Conservation (phyloP, 2,888 invertebrate species). For the Dorcus hopei region DNA sequence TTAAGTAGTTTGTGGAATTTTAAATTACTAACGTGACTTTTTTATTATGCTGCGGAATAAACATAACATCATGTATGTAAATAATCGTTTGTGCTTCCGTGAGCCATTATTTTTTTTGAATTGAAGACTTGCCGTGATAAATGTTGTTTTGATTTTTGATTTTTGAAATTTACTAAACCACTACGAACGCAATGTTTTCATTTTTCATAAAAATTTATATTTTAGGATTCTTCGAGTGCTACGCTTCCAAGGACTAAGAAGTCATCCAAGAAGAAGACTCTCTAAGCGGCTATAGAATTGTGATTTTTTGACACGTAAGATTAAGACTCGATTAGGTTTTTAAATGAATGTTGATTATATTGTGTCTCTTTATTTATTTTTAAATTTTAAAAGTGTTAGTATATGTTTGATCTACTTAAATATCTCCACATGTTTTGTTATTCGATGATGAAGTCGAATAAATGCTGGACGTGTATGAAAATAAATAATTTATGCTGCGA, state of each 20-base stretch:
- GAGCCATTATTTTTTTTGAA: too few species aligned
- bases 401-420: not conserved
- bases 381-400: conserved; percentile 17
- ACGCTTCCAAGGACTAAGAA: conserved; percentile 74
- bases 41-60: too few species aligned
- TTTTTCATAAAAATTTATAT: conserved; percentile 13
- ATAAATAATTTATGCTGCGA: too few species aligned
- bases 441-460: too few species aligned
- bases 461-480: too few species aligned
- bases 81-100: too few species aligned
- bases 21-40: not conserved
- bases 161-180: conserved; percentile 3
- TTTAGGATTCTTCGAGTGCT: conserved; percentile 66
- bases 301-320: conserved; percentile 9
- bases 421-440: too few species aligned
- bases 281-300: conserved; percentile 28
- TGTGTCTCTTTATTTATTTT: conserved; percentile 16
- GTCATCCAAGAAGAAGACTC: conserved; percentile 64
- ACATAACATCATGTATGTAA: too few species aligned
- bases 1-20: conserved; percentile 2
- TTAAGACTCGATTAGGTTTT: conserved; percentile 13
- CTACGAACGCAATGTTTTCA: conserved; percentile 6
- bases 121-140: too few species aligned
- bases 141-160: not conserved
- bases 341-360: conserved; percentile 14